Conservation (phyloP, 1,140 invertebrate genomes). For the Drosophila cardini region DNA sequence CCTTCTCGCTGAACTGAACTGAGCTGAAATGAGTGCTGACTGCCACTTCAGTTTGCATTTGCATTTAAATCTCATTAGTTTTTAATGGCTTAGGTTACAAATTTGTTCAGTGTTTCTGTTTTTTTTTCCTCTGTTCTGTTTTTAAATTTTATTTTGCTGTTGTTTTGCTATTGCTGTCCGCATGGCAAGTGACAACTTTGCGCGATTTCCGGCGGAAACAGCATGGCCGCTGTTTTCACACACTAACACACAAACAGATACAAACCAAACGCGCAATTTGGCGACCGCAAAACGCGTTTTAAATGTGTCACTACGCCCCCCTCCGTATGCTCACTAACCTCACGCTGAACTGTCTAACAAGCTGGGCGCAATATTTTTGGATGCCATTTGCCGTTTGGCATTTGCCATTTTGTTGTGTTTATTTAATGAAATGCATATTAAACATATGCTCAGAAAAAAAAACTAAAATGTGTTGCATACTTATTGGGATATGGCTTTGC, state of each 20-base stretch:
- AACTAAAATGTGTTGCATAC: constrained; percentile 44
- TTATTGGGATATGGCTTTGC: constrained; percentile 12
- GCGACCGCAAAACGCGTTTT: constrained; percentile 53
- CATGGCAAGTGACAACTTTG: constrained; percentile 56
- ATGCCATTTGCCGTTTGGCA: constrained; percentile 38
- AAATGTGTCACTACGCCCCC: constrained; percentile 46
- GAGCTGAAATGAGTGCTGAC: constrained; percentile 12
- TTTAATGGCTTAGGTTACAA: constrained; percentile 75
- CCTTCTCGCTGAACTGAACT: not conserved
- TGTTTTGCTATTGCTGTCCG: constrained; percentile 50
- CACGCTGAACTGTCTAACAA: constrained; percentile 21
- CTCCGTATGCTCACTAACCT: not conserved
- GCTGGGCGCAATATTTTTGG: constrained; percentile 36
- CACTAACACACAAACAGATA: not conserved
- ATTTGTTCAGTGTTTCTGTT: constrained; percentile 39
- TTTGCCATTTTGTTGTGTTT: constrained; percentile 61
- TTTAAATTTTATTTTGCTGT: constrained; percentile 33
- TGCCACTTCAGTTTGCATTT: constrained; percentile 66
- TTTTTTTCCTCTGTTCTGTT: constrained; percentile 1
- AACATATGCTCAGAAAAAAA: constrained; percentile 66
- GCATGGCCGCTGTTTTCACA: constrained; percentile 39
- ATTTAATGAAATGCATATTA: constrained; percentile 76
- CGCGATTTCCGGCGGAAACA: constrained; percentile 70
- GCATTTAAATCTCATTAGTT: constrained; percentile 83
- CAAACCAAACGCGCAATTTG: constrained; percentile 27